These are phyloP conservation scores for Diorhabda carinulata DNA, from an alignment of 1,140 invertebrate species.

Conservation along the genomic window DNA sequence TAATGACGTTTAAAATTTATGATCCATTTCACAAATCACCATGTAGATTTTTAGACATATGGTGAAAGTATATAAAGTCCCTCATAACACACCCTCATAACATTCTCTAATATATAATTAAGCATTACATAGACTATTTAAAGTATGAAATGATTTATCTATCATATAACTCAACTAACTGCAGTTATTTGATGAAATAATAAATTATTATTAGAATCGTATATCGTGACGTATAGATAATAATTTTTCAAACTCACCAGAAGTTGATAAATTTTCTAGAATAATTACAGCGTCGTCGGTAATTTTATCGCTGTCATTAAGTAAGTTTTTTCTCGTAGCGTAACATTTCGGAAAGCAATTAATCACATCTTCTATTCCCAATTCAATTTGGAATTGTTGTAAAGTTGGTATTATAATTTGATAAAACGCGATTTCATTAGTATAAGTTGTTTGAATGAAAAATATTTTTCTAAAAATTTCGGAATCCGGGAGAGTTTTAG, in stretches of 20 bases:
- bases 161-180: too few relatives aligned
- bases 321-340: constrained; percentile 30
- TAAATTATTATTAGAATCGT: too few relatives aligned
- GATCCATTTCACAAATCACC: too few relatives aligned
- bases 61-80: too few relatives aligned
- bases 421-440: constrained; percentile 43
- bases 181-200: too few relatives aligned
- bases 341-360: constrained; percentile 31
- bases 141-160: too few relatives aligned
- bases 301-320: constrained; percentile 21
- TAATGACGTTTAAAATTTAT: too few relatives aligned
- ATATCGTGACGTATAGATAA: too few relatives aligned
- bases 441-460: constrained; percentile 45
- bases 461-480: constrained; percentile 43
- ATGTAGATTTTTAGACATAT: too few relatives aligned
- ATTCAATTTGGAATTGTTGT: constrained; percentile 28
- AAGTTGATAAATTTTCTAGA: constrained; percentile 44
- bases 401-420: constrained; percentile 30
- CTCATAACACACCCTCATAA: too few relatives aligned
- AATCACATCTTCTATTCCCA: constrained; percentile 22
- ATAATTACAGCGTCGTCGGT: constrained; percentile 42
- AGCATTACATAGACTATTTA: too few relatives aligned
- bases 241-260: constrained; percentile 41
- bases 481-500: constrained; percentile 47
- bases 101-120: too few relatives aligned